Conservation (phyloP, 2,888 invertebrate genomes). For the Cerastis rubricosa region DNA sequence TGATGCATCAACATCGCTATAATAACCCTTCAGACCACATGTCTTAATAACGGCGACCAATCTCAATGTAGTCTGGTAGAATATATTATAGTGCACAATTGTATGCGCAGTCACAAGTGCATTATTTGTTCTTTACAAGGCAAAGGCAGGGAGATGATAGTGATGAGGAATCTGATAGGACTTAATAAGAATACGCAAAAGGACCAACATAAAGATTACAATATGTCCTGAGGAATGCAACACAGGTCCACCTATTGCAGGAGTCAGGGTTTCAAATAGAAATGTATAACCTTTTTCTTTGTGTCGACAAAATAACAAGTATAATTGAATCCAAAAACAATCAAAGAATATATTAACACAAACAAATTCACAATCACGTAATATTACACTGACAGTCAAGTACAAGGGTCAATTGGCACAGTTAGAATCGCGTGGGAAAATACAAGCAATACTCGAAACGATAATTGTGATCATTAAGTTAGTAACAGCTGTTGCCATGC, state of each 20-base stretch:
- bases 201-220: not conserved
- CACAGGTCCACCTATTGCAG: too few relatives aligned
- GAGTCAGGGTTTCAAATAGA: too few relatives aligned
- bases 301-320: not conserved
- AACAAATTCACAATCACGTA: constrained; percentile 52
- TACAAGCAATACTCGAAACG: constrained; percentile 58
- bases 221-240: not conserved
- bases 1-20: not conserved
- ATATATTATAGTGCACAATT: not conserved
- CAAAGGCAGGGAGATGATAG: not conserved
- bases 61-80: not conserved
- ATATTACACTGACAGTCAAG: constrained; percentile 48
- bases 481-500: constrained; percentile 58
- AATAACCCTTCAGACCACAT: not conserved
- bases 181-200: not conserved
- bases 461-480: constrained; percentile 60
- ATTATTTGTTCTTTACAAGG: not conserved
- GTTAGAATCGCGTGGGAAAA: constrained; percentile 57
- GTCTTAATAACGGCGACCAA: not conserved
- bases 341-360: constrained; percentile 35
- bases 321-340: constrained; percentile 23
- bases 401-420: constrained; percentile 60
- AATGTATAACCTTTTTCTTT: too few relatives aligned
- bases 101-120: not conserved
- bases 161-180: not conserved